These are phyloP conservation scores for Raja brachyura DNA, from an alignment of 2,113 vertebrate genomes.

Conservation along the genomic window DNA sequence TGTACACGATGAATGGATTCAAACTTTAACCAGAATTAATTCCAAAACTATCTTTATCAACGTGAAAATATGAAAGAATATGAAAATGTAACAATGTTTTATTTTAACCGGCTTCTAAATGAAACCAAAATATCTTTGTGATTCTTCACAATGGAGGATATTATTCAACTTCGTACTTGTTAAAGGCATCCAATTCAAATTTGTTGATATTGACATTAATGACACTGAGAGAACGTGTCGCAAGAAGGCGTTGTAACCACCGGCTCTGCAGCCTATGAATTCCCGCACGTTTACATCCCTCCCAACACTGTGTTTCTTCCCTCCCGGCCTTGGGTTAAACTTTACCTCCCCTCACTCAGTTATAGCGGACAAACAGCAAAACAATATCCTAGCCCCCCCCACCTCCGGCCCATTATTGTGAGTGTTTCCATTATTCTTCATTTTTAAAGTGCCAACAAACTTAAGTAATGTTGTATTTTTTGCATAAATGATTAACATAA, in stretches of 20 bases:
- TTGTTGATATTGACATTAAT: neutral
- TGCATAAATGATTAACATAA: neutral
- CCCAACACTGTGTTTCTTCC: no score
- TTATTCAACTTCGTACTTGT: neutral
- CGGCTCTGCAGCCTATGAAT: no score
- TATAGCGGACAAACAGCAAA: no score
- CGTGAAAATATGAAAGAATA: neutral
- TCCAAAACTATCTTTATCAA: neutral
- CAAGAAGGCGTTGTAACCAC: no score
- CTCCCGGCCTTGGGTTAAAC: no score
- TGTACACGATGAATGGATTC: neutral
- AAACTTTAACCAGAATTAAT: neutral
- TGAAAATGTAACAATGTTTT: neutral
- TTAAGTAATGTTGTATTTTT: neutral
- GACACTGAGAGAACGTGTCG: no score
- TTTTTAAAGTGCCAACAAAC: neutral
- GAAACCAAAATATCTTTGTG: neutral
- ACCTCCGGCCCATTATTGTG: no score
- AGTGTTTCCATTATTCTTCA: neutral
- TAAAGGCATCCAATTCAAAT: neutral
- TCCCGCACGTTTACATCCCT: no score
- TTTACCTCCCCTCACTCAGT: no score
- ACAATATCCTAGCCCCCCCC: no score
- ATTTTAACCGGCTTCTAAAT: neutral
- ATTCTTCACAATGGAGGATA: no score